A percentile compares a stretch with the other conserved stretches of the same genome.
These are phyloP conservation scores for Nothura maculosa DNA, from an alignment of 2,797 vertebrate genomes.

Conservation along the genomic window DNA sequence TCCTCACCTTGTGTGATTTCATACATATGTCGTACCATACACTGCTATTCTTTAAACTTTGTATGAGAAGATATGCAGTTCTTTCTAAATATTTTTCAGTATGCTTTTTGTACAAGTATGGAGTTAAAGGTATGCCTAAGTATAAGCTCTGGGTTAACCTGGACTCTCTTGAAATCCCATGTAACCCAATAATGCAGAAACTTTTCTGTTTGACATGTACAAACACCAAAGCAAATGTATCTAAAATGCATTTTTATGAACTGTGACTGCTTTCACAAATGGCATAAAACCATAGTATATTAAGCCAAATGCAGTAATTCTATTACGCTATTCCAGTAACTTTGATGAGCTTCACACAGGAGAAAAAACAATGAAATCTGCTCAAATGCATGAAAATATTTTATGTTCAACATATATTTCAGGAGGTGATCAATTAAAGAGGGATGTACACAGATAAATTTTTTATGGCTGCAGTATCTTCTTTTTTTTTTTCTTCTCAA, in stretches of 20 bases:
- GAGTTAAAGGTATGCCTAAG: not conserved
- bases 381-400: slow-evolving; percentile 23
- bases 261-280: not conserved
- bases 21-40: not conserved
- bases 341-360: not conserved
- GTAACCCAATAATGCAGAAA: not conserved
- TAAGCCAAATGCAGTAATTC: not conserved
- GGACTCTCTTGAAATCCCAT: not conserved
- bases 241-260: not conserved
- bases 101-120: not conserved
- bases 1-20: not conserved
- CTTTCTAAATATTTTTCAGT: not conserved
- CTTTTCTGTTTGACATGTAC: not conserved
- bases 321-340: not conserved
- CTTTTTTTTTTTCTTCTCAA: not conserved
- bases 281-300: not conserved
- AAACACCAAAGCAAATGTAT: not conserved
- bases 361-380: not conserved
- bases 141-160: not conserved
- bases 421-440: slow-evolving; percentile 27
- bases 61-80: not conserved
- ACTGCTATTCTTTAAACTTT: not conserved
- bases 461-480: slow-evolving; percentile 7
- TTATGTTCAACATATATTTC: not conserved
- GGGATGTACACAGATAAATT: not conserved